phyloP scores from a whole-genome alignment of 2,888 invertebrate genomes.

The Pristionchus fissidentatus region DNA sequence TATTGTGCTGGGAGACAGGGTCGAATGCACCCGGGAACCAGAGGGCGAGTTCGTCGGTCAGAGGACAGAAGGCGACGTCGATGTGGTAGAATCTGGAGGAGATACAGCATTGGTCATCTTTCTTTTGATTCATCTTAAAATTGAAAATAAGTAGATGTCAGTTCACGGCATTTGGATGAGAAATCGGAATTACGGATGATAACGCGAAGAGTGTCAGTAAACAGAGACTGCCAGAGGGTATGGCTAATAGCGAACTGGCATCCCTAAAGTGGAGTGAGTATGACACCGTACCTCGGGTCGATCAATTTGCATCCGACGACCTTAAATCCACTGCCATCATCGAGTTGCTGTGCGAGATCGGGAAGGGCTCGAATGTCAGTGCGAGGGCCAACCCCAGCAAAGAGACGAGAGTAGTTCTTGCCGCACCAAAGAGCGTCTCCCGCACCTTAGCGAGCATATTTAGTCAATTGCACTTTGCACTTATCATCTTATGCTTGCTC shows the following conservation, averaged over 20 bases:
- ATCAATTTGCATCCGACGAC: conserved; percentile 70
- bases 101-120: neutral
- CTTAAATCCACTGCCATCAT: conserved; percentile 63
- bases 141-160: no score
- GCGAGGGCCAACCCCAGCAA: conserved; percentile 73
- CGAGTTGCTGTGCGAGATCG: conserved; percentile 65
- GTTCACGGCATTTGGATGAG: no score
- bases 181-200: no score
- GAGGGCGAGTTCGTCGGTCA: conserved; percentile 69
- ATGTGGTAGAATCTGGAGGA: conserved; percentile 74
- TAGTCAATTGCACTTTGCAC: no score
- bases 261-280: no score
- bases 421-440: conserved; percentile 74
- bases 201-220: neutral
- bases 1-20: conserved; percentile 69
- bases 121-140: no score
- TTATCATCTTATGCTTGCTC: no score
- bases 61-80: conserved; percentile 74
- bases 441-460: conserved; percentile 62
- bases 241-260: no score
- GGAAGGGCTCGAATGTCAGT: conserved; percentile 69
- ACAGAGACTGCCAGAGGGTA: no score
- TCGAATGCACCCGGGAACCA: conserved; percentile 73
- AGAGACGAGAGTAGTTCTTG: conserved; percentile 63
- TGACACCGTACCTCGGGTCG: conserved; percentile 66